Base-by-base conservation (phyloP, 2,888 invertebrate species). In the Choristoneura rosaceana region DNA sequence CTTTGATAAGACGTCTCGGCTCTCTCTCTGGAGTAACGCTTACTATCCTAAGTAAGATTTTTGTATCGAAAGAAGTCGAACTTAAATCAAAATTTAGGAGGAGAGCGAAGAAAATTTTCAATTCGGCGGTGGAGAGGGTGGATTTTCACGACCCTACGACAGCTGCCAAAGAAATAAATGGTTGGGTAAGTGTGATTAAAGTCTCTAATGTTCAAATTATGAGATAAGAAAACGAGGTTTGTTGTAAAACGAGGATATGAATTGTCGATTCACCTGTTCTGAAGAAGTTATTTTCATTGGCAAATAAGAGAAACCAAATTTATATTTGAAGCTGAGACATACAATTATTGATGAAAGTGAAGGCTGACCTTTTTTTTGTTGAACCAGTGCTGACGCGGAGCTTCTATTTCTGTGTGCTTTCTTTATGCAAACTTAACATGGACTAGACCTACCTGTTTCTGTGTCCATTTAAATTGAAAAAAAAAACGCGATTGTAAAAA, bases 91-190 rank as follows among this genome's bases (percentile, higher is more conserved):
- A 52, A 14, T 76, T 71, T n/a, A 50, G 38, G 9, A 41, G 43
- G 7, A 45, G 71, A 10, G 62, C 67, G 2, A 47, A 52, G 50
- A 33, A 58, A 4, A 59, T 76, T 3, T 78, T 77, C 58, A 55
- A 69, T 10, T 55, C 74, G 12, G 33, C 58, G 14, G 14, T 75
- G 8, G 68, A 74, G 2, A 64, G 4, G 12, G 38, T 75, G 4
- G 60, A 77, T 41, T 58, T 76, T 33, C 12, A 9, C 0, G 4
- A 62, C 1, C 68, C 74, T 0, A 2, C 0, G 4, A 14, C 33
- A 4, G 71, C 63, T 0, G 75, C 73, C 0, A 78, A 89, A 0
- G 87, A 81, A 0, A 97, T 98, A 64, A 98, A 98, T 81, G 75
- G 82, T 0, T 97, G 97, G 97, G 97, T 83, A 76, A 70, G 71